These are phyloP conservation scores for Pelochelys cantorii DNA, from an alignment of 2,797 vertebrate species.

Conservation along the genomic window DNA sequence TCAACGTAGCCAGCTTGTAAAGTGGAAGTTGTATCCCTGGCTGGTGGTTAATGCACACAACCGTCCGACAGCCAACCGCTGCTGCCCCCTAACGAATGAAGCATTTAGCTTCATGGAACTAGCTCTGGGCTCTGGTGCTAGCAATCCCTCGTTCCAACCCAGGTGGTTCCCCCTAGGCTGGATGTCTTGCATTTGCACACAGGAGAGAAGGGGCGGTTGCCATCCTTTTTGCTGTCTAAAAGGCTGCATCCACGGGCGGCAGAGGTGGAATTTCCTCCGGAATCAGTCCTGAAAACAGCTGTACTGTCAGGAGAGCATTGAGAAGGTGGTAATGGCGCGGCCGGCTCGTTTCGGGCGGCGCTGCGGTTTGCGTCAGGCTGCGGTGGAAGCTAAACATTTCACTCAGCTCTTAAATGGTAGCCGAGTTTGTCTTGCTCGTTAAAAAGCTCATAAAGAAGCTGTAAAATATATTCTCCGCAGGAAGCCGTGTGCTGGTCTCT, in stretches of 20 bases:
- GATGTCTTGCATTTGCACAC: background rate
- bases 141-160: background rate
- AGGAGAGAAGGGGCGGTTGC: background rate
- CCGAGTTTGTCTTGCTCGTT: background rate
- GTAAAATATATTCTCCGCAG: rapidly evolving
- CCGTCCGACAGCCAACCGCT: background rate
- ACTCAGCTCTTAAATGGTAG: background rate
- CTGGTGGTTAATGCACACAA: background rate
- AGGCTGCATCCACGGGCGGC: background rate
- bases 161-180: background rate
- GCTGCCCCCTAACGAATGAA: background rate
- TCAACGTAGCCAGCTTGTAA: background rate
- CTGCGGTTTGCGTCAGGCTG: background rate
- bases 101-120: background rate
- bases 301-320: background rate
- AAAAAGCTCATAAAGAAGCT: background rate
- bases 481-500: background rate
- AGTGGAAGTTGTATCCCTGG: background rate
- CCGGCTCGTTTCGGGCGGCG: background rate
- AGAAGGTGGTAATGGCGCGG: background rate
- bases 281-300: background rate
- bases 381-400: background rate
- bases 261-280: background rate
- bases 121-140: background rate
- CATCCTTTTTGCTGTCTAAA: background rate